phyloP scores from a whole-genome alignment of 2,797 vertebrate species.

The Enteromius unitaeniatus region DNA sequence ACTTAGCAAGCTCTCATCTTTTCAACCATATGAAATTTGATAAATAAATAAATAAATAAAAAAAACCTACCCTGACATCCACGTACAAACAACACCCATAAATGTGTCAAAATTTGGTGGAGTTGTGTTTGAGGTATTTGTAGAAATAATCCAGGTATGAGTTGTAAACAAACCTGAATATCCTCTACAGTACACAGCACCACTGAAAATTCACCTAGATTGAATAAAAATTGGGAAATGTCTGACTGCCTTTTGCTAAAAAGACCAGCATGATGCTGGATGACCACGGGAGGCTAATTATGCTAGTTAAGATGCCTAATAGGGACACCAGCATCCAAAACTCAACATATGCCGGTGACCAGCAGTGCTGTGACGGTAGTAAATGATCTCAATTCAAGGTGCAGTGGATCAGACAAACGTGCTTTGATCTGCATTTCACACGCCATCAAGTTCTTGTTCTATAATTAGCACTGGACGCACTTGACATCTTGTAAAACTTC shows the following conservation, averaged over 20 bases:
- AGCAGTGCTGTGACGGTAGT: neutral
- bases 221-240: neutral
- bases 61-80: neutral
- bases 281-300: conserved; percentile 1
- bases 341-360: conserved; percentile 6
- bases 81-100: neutral
- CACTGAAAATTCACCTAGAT: neutral
- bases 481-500: conserved; percentile 14
- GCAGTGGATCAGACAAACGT: conserved; percentile 7
- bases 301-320: neutral
- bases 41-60: too few species aligned
- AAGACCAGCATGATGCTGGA: neutral
- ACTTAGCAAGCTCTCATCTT: neutral
- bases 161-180: neutral
- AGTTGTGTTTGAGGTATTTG: neutral
- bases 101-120: neutral
- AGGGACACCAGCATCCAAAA: neutral
- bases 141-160: neutral
- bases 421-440: conserved; percentile 29
- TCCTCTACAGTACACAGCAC: neutral
- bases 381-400: conserved; percentile 24
- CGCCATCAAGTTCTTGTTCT: neutral
- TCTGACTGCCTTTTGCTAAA: neutral
- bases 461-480: conserved; percentile 14
- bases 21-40: neutral